These are phyloP conservation scores for Callimorpha dominula DNA, from an alignment of 2,888 invertebrate species.

Conservation along the genomic window DNA sequence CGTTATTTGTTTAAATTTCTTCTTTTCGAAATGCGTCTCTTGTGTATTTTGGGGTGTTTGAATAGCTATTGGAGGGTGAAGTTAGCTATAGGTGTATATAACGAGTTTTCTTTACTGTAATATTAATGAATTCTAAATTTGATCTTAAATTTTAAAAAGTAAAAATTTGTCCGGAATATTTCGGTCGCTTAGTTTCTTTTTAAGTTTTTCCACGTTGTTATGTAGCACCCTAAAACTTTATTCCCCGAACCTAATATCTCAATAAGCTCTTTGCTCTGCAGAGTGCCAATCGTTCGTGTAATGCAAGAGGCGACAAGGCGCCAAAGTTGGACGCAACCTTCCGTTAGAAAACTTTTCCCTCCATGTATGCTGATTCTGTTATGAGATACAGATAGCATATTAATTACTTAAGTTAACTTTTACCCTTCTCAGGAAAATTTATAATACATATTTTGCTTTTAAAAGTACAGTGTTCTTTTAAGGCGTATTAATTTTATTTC, in stretches of 20 bases:
- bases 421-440: no score
- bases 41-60: conserved; percentile 56
- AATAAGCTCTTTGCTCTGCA: conserved; percentile 21
- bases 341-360: conserved; percentile 58
- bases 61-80: conserved; percentile 54
- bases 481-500: no score
- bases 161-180: no score
- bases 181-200: no score
- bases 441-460: no score
- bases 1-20: conserved; percentile 56
- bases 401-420: neutral
- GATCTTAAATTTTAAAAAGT: no score
- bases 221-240: neutral
- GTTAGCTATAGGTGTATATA: conserved; percentile 16
- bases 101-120: neutral
- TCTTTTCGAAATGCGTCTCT: conserved; percentile 58
- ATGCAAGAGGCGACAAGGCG: conserved; percentile 61
- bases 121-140: no score
- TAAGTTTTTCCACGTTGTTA: neutral
- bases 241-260: neutral
- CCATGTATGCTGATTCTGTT: conserved; percentile 54
- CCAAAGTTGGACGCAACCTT: conserved; percentile 55
- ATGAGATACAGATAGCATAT: conserved; percentile 34
- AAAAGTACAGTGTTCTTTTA: no score
- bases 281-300: conserved; percentile 59